These are phyloP conservation scores for Zeus faber DNA, from an alignment of 2,113 vertebrate genomes.

Conservation along the genomic window DNA sequence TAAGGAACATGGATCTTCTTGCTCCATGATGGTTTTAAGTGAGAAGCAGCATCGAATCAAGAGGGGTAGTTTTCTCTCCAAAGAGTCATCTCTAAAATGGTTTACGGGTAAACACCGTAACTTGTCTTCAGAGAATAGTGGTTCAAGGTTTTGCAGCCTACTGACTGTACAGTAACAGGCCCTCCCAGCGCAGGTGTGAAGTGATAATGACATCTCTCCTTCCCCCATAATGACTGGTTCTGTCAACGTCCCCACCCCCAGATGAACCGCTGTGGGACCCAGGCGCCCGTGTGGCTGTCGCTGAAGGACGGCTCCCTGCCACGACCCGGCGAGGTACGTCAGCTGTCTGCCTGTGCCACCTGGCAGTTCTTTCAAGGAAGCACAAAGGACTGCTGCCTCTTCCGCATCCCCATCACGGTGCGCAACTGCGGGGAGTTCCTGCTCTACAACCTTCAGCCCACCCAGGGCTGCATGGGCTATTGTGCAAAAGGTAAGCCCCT, in stretches of 20 bases:
- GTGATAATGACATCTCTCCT: constrained; percentile 12
- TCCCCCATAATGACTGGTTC: constrained; percentile 27
- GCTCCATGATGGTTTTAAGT: too few relatives aligned
- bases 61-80: too few relatives aligned
- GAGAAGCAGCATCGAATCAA: too few relatives aligned
- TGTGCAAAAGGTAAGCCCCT: constrained; percentile 76
- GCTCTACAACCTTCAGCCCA: constrained; percentile 75
- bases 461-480: constrained; percentile 79
- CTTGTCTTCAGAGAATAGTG: too few relatives aligned
- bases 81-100: too few relatives aligned
- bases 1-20: too few relatives aligned
- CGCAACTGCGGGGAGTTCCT: constrained; percentile 74
- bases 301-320: constrained; percentile 66
- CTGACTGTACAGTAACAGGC: too few relatives aligned
- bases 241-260: constrained; percentile 36
- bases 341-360: constrained; percentile 68
- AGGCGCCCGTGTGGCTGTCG: constrained; percentile 82
- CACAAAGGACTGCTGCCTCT: constrained; percentile 75
- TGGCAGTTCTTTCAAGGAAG: constrained; percentile 73
- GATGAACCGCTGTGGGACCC: constrained; percentile 85
- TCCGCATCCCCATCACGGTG: constrained; percentile 68
- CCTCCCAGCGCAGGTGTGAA: constrained; percentile 31
- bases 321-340: constrained; percentile 49
- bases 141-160: too few relatives aligned
- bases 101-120: too few relatives aligned